Evolutionary conservation across 2,113 vertebrate species (phyloP).

Genomic region (Sialia sialis): DNA sequence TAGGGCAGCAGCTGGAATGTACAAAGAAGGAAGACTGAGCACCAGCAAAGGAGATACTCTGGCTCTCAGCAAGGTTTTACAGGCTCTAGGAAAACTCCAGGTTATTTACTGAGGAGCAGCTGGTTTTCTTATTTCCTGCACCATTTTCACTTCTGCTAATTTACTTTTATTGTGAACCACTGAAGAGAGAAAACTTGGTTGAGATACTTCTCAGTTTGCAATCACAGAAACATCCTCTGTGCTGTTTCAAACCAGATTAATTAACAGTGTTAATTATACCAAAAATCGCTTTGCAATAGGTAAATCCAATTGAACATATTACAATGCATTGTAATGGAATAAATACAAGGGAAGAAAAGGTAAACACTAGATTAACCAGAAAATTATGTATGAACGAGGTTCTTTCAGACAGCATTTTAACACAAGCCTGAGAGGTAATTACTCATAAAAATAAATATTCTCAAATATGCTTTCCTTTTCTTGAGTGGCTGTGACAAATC

Average conservation of each 20-base stretch:
- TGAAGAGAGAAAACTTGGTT: not conserved
- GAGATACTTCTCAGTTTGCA: not conserved
- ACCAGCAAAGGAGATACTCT: not conserved
- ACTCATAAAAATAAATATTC: not conserved
- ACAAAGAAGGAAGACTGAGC: not conserved
- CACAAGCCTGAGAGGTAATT: not conserved
- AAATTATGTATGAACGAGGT: not conserved
- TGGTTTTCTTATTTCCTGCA: not conserved
- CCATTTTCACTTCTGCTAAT: not conserved
- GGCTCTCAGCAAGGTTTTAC: not conserved
- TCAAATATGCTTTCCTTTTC: not conserved
- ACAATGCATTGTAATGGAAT: not conserved
- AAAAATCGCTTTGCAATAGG: not conserved
- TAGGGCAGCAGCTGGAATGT: not conserved
- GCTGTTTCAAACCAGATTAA: conserved; percentile 30
- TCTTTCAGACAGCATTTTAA: not conserved
- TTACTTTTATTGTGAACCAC: not conserved
- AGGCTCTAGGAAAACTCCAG: not conserved
- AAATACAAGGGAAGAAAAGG: not conserved
- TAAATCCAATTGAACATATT: not conserved
- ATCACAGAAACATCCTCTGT: not conserved
- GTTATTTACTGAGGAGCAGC: not conserved
- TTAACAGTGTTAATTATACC: conserved; percentile 14
- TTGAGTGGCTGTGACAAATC: conserved; percentile 17
- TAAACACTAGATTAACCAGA: not conserved